Evolutionary conservation across 1,140 invertebrate genomes (phyloP).

Genomic region (Luehdorfia chinensis): DNA sequence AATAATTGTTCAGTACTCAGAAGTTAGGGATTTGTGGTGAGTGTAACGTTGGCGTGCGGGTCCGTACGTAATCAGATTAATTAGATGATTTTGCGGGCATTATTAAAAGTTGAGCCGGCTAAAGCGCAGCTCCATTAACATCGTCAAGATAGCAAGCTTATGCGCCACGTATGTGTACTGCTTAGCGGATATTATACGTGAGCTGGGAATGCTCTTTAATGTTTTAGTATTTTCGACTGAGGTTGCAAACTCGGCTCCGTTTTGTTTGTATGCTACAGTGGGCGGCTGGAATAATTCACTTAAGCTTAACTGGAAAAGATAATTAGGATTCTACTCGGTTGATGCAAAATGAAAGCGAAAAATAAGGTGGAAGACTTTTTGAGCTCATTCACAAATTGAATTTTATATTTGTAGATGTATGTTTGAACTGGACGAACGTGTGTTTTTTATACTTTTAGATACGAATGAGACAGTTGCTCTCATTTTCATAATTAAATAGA

Average conservation of each 20-base stretch:
- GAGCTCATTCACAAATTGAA: constrained; percentile 75
- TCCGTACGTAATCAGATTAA: constrained; percentile 71
- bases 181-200: constrained; percentile 71
- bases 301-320: constrained; percentile 77
- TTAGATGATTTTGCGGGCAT: constrained; percentile 72
- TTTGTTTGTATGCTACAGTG: constrained; percentile 73
- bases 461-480: constrained; percentile 48
- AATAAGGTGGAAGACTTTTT: constrained; percentile 72
- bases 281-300: constrained; percentile 75
- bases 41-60: constrained; percentile 52
- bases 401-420: constrained; percentile 75
- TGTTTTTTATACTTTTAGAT: constrained; percentile 57
- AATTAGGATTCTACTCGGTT: constrained; percentile 76
- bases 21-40: constrained; percentile 64
- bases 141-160: constrained; percentile 68
- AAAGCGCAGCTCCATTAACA: constrained; percentile 59
- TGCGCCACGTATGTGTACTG: constrained; percentile 51
- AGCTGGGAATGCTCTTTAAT: constrained; percentile 69
- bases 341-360: constrained; percentile 76
- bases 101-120: constrained; percentile 75
- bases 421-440: constrained; percentile 70
- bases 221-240: constrained; percentile 76
- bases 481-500: constrained; percentile 50
- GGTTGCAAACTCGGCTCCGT: constrained; percentile 70
- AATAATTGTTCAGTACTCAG: constrained; percentile 65